Evolutionary conservation across 2,113 vertebrate species (phyloP), one percentile per base, ranked within the genome.

Genomic region (rat (Rattus norvegicus)): DNA sequence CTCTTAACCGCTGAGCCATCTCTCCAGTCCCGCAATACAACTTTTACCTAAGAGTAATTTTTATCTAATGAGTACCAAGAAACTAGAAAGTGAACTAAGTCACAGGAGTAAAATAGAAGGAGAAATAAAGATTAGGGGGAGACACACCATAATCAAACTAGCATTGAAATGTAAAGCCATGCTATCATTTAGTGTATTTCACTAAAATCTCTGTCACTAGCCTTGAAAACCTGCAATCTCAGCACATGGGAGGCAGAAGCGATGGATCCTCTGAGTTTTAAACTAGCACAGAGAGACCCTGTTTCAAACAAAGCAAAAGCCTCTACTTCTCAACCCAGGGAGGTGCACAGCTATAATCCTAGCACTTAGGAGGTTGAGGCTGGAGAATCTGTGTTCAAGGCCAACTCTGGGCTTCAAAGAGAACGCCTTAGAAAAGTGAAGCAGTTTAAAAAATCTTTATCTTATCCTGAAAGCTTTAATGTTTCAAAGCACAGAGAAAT

Each of bases 121-220:
- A 26, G 39, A 39, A 20, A 93, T 30, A 54, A 26, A 20, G 47
- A 49, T 16, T 43, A 83, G 43, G 36, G 19, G 91, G 33, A 75
- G 88, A 39, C 20, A 96, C 56, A 61, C 47, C 59, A 63, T 67
- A 89, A 95, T 22, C 63, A 79, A 70, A 59, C 30, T 63, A 65
- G 20, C n/a, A 75, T 28, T 77, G 91, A 96, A 92, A 89, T 43
- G 43, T 85, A 95, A 93, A 88, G 49, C 24, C 76, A 94, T 43
- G 36, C 83, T 77, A 86, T 67, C 13, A 47, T 65, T 95, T 93
- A 7, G 20, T 81, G 90, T 92, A 47, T 47, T 85, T 94, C 69
- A 88, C 72, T 89, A 83, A 76, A 56, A 47, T 95, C 52, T 47
- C 47, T 56, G 49, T 19, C 17, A 33, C 7, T 47, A 65, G 61